phyloP scores from a whole-genome alignment of 2,113 vertebrate genomes.

The Periophthalmodon schlosseri region DNA sequence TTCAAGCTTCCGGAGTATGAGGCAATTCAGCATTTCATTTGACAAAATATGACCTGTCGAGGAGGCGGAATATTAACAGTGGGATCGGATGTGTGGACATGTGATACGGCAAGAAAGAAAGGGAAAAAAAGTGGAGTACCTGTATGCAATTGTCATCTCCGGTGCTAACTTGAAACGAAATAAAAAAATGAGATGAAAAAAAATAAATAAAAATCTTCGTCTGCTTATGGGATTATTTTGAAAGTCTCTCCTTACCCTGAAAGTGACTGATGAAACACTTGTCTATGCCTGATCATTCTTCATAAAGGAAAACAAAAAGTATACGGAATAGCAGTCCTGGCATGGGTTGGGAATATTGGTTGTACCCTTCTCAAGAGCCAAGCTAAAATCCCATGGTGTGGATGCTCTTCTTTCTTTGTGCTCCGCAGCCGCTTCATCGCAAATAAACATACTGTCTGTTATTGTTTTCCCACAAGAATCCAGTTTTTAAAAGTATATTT shows the following conservation, averaged over 20 bases:
- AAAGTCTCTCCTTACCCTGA: constrained; percentile 75
- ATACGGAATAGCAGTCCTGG: constrained; percentile 68
- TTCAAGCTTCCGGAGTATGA: constrained; percentile 69
- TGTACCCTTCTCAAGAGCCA: constrained; percentile 75
- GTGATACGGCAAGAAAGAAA: constrained; percentile 30
- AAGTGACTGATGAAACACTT: constrained; percentile 72
- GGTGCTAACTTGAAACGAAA: constrained; percentile 57
- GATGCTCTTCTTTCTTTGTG: constrained; percentile 70
- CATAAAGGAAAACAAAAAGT: constrained; percentile 54
- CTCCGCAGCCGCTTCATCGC: constrained; percentile 69
- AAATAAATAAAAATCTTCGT: constrained; percentile 46
- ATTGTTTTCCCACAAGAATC: constrained; percentile 74
- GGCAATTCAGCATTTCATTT: constrained; percentile 79
- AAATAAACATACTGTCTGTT: constrained; percentile 80
- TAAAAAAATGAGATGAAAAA: constrained; percentile 57
- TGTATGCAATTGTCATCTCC: constrained; percentile 63
- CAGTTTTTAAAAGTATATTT: constrained; percentile 69
- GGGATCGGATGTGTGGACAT: constrained; percentile 63
- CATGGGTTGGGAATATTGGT: constrained; percentile 76
- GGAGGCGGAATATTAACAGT: constrained; percentile 75
- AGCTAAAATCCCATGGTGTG: constrained; percentile 64
- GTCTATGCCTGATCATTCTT: constrained; percentile 71
- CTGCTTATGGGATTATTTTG: constrained; percentile 77
- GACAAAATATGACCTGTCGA: constrained; percentile 79
- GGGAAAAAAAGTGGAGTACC: constrained; percentile 2